These are phyloP conservation scores for Trichonephila clavata DNA, from an alignment of 1,140 invertebrate species.

Conservation along the genomic window DNA sequence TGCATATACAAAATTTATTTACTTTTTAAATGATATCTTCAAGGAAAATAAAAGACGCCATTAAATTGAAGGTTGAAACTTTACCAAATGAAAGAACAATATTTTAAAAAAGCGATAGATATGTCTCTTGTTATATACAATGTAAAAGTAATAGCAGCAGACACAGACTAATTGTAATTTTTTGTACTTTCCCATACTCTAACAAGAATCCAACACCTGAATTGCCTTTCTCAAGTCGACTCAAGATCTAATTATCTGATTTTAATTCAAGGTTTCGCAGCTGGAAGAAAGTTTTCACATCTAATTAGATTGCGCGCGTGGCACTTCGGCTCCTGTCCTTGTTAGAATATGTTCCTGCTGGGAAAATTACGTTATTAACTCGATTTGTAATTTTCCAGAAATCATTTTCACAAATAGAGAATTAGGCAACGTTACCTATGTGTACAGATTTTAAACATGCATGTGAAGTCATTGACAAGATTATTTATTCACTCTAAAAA, in stretches of 20 bases:
- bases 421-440: too few species aligned
- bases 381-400: too few species aligned
- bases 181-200: background rate
- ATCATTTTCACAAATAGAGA: too few species aligned
- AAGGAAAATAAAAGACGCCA: background rate
- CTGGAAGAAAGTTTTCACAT: background rate
- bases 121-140: background rate
- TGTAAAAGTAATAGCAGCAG: background rate
- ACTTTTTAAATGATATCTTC: too few species aligned
- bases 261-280: constrained; percentile 23
- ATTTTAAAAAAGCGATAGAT: background rate
- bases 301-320: background rate
- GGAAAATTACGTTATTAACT: background rate
- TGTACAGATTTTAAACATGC: too few species aligned
- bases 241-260: constrained; percentile 32
- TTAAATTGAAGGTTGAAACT: constrained; percentile 6
- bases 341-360: background rate
- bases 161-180: background rate
- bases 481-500: too few species aligned
- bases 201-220: constrained; percentile 1
- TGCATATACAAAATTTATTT: too few species aligned
- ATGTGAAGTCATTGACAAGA: too few species aligned
- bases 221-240: background rate
- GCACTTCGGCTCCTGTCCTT: background rate
- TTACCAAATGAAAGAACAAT: background rate